Percentiles rank a stretch among this genome's conserved stretches.
Evolutionary conservation across 2,888 invertebrate species (phyloP).

Genomic region (Gonocerus acuteangulatus): DNA sequence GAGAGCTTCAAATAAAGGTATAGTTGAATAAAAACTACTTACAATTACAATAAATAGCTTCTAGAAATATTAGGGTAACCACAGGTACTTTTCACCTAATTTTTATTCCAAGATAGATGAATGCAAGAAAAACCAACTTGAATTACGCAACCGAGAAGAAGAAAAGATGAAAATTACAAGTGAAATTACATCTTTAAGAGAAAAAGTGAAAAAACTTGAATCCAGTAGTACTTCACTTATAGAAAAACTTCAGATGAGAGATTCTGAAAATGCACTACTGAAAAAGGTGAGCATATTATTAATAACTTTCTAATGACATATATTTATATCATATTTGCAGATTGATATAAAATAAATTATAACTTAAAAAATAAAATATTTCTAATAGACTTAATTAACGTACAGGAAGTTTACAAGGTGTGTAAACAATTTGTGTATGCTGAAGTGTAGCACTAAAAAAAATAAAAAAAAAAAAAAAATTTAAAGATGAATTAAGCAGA

Average conservation of each 20-base stretch:
- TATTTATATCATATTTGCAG: too few relatives aligned
- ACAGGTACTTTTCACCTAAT: too few relatives aligned
- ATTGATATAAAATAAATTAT: too few relatives aligned
- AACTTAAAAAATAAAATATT: too few relatives aligned
- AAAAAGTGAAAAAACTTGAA: constrained; percentile 33
- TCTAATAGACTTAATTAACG: too few relatives aligned
- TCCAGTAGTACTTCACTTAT: constrained; percentile 6
- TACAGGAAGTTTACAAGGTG: too few relatives aligned
- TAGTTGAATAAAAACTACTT: not conserved
- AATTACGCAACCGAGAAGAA: constrained; percentile 28
- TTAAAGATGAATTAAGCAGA: too few relatives aligned
- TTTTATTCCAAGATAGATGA: constrained; percentile 23
- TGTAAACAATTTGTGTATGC: too few relatives aligned
- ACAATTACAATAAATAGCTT: too few relatives aligned
- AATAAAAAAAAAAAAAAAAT: too few relatives aligned
- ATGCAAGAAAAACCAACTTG: constrained; percentile 27
- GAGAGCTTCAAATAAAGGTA: constrained; percentile 29
- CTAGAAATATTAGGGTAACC: not conserved
- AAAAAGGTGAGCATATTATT: constrained; percentile 23
- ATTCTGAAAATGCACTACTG: constrained; percentile 29
- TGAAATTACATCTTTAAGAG: constrained; percentile 25
- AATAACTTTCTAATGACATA: not conserved
- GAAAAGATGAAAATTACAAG: constrained; percentile 23
- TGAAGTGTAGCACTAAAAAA: too few relatives aligned
- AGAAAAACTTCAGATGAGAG: constrained; percentile 30